A percentile compares a stretch with the other conserved stretches of the same genome.
phyloP scores from a whole-genome alignment of 2,888 invertebrate genomes.

The Thelaira solivaga region DNA sequence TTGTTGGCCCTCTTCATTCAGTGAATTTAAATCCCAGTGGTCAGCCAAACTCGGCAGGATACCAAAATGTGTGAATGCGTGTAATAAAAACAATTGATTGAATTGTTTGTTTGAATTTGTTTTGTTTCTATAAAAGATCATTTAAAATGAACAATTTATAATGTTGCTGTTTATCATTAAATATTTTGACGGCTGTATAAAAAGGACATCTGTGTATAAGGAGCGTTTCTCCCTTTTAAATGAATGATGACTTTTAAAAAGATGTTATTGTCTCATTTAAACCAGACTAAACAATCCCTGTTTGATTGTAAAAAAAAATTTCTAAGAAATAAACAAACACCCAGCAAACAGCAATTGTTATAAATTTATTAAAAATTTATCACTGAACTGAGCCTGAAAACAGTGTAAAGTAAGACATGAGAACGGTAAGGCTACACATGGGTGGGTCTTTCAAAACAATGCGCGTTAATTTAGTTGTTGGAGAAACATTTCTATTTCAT shows the following conservation, averaged over 20 bases:
- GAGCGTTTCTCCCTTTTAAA: no score
- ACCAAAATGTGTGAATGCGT: constrained; percentile 1
- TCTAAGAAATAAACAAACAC: background rate
- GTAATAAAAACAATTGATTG: constrained; percentile 40
- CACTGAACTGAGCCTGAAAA: no score
- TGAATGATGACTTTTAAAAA: constrained; percentile 20
- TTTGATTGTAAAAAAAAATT: constrained; percentile 36
- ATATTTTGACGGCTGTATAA: constrained; percentile 65
- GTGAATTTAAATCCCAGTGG: constrained; percentile 20
- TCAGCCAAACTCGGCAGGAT: constrained; percentile 53
- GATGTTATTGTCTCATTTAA: constrained; percentile 30
- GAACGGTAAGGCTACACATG: no score
- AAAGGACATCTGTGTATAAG: constrained; percentile 61
- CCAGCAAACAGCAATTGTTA: no score
- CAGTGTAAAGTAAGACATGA: no score
- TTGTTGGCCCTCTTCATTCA: constrained; percentile 15
- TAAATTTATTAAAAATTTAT: background rate
- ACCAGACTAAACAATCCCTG: constrained; percentile 31
- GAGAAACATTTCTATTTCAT: no score
- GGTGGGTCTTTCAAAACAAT: no score
- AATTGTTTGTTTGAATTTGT: constrained; percentile 8
- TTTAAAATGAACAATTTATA: constrained; percentile 43
- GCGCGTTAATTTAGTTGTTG: no score
- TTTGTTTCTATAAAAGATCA: constrained; percentile 3
- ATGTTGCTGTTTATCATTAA: constrained; percentile 35